Evolutionary conservation across 2,113 vertebrate species (phyloP).

Genomic region (Pelodiscus sinensis): DNA sequence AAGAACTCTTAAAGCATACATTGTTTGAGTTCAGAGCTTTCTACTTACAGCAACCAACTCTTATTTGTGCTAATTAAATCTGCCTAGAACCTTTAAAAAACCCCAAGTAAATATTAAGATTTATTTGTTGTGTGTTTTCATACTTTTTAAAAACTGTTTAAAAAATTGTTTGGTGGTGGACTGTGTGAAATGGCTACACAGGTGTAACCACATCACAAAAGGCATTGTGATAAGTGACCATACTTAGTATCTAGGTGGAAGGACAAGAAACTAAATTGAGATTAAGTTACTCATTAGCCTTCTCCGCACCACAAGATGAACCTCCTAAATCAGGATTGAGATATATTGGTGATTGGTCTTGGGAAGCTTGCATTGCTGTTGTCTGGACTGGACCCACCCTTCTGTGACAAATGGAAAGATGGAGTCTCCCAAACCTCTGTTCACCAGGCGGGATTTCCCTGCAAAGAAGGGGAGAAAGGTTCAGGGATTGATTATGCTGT

Average conservation of each 20-base stretch:
- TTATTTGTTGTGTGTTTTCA: not conserved
- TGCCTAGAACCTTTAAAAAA: not conserved
- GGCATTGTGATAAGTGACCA: constrained; percentile 53
- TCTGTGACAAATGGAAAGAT: not conserved
- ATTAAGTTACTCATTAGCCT: constrained; percentile 59
- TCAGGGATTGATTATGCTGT: not conserved
- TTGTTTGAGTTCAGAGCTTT: constrained; percentile 4
- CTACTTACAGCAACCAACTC: constrained; percentile 36
- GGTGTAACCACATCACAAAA: constrained; percentile 39
- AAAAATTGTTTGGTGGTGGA: constrained; percentile 14
- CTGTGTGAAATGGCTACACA: not conserved
- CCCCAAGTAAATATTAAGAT: not conserved
- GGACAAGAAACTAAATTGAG: constrained; percentile 50
- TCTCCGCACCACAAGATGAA: not conserved
- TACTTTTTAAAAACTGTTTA: not conserved
- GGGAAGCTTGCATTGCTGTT: constrained; percentile 18
- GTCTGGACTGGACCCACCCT: not conserved
- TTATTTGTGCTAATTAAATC: not conserved
- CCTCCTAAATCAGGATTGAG: constrained; percentile 19
- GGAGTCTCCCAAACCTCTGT: not conserved
- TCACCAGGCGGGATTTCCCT: not conserved
- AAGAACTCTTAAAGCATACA: not conserved
- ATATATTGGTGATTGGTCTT: not conserved
- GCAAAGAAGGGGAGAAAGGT: not conserved
- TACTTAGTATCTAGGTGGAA: constrained; percentile 28